Conservation (phyloP, 2,113 vertebrate genomes). For the Oriolus oriolus region DNA sequence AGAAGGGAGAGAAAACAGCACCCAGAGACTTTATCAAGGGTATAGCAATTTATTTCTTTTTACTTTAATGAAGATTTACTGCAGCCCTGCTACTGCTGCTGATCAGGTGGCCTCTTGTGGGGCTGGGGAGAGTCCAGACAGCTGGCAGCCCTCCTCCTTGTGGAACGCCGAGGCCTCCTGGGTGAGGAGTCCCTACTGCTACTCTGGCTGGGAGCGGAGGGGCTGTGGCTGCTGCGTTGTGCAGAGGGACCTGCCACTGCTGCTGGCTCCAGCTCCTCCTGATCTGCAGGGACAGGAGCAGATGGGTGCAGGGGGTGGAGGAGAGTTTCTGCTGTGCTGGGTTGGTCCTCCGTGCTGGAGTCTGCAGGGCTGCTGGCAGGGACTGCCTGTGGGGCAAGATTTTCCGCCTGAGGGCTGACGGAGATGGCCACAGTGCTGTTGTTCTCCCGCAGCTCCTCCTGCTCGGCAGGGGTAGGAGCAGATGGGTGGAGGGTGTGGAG, state of each 20-base stretch:
- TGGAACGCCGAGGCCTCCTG: rapidly evolving
- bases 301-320: no score
- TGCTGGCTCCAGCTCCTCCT: background rate
- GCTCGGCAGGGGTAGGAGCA: background rate
- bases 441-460: background rate
- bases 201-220: rapidly evolving
- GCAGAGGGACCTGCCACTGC: rapidly evolving
- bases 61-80: background rate
- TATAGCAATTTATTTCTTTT: background rate
- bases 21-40: background rate
- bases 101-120: background rate
- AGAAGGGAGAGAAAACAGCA: background rate
- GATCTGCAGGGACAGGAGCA: rapidly evolving
- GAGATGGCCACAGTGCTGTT: background rate
- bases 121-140: background rate
- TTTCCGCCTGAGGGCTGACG: background rate
- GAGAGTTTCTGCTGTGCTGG: no score
- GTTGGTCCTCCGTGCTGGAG: rapidly evolving
- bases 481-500: background rate
- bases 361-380: background rate
- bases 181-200: background rate
- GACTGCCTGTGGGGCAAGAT: background rate
- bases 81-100: background rate
- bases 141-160: background rate
- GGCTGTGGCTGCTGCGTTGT: background rate